These are phyloP conservation scores for Dinoponera quadriceps DNA, from an alignment of 1,140 invertebrate species.

Conservation along the genomic window DNA sequence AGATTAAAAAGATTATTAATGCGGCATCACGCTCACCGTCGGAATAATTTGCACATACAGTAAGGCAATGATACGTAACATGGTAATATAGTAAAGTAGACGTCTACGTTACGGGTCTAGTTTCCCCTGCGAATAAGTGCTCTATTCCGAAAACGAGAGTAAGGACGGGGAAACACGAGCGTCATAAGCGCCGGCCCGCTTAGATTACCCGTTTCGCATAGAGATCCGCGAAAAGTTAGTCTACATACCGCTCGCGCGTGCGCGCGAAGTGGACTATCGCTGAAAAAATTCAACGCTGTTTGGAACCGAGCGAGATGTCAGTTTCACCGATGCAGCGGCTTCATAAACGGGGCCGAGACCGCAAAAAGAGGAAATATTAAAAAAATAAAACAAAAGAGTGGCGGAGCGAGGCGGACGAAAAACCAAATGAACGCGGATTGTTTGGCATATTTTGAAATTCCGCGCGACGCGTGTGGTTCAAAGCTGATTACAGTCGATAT, in stretches of 20 bases:
- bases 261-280: neutral
- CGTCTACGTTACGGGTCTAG: neutral
- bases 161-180: neutral
- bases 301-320: neutral
- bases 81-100: neutral
- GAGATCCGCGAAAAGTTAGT: slow-evolving; percentile 11
- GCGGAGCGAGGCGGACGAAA: neutral
- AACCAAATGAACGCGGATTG: slow-evolving; percentile 43
- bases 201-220: neutral
- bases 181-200: neutral
- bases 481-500: slow-evolving; percentile 47
- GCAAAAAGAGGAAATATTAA: neutral
- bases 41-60: too few species aligned
- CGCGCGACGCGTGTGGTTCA: neutral
- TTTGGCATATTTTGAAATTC: slow-evolving; percentile 39
- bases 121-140: neutral
- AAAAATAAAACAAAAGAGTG: neutral
- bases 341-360: slow-evolving; percentile 41
- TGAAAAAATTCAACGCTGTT: neutral
- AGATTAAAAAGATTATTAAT: too few species aligned
- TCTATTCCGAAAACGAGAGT: neutral
- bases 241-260: neutral
- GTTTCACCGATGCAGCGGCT: neutral
- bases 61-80: neutral
- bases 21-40: too few species aligned